Evolutionary conservation across 2,113 vertebrate species (phyloP).

Genomic region (Lathamus discolor): DNA sequence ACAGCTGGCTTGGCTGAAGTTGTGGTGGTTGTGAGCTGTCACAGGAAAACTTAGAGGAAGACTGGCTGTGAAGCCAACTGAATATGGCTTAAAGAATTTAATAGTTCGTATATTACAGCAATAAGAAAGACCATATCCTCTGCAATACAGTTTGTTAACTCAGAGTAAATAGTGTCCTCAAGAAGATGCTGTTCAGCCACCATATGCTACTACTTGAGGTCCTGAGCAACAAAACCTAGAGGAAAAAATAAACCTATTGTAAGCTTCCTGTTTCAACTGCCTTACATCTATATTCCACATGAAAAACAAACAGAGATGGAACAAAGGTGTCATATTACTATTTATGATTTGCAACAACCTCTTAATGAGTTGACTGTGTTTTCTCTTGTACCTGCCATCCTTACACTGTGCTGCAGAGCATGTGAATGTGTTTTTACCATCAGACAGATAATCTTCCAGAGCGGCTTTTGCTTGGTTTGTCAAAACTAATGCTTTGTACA

Average conservation of each 20-base stretch:
- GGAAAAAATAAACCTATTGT: background rate
- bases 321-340: background rate
- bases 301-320: background rate
- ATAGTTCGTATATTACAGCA: background rate
- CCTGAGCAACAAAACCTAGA: background rate
- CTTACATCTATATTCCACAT: background rate
- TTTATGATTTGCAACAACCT: background rate
- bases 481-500: background rate
- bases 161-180: background rate
- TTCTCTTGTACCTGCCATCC: background rate
- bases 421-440: background rate
- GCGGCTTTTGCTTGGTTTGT: background rate
- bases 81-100: background rate
- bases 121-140: background rate
- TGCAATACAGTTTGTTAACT: background rate
- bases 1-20: fast-evolving
- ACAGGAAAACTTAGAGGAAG: background rate
- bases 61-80: background rate
- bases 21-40: background rate
- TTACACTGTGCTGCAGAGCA: background rate
- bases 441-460: background rate
- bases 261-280: background rate
- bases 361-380: background rate
- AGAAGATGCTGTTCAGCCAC: background rate
- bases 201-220: background rate